phyloP scores from a whole-genome alignment of 2,113 vertebrate species.

The Cottus gobio region DNA sequence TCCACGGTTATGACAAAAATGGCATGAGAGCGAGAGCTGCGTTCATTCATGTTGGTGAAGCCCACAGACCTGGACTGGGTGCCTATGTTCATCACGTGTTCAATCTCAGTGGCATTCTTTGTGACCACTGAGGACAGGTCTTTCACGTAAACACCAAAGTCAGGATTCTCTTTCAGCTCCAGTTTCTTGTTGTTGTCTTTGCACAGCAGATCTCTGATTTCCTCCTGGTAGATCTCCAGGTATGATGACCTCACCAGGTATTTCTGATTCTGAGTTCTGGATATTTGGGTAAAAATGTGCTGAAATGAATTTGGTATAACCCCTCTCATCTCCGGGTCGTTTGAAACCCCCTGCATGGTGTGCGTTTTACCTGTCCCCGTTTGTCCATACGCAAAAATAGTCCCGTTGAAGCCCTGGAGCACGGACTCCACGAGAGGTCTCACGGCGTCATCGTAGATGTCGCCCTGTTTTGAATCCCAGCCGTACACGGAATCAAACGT shows the following conservation, averaged over 20 bases:
- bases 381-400: constrained; percentile 94
- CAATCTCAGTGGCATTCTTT: constrained; percentile 95
- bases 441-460: constrained; percentile 93
- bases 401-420: constrained; percentile 94
- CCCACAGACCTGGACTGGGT: constrained; percentile 92
- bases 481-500: constrained; percentile 96
- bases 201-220: constrained; percentile 93
- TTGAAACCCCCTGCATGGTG: constrained; percentile 92
- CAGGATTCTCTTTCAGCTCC: constrained; percentile 93
- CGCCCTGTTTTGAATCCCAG: constrained; percentile 88
- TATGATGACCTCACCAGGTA: constrained; percentile 98
- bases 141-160: constrained; percentile 93
- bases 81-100: constrained; percentile 96
- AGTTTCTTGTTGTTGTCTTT: constrained; percentile 93
- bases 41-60: constrained; percentile 96
- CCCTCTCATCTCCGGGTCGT: constrained; percentile 88
- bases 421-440: constrained; percentile 93
- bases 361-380: constrained; percentile 97
- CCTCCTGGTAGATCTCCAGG: constrained; percentile 98
- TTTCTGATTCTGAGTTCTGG: constrained; percentile 95
- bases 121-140: constrained; percentile 95
- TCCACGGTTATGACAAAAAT: constrained; percentile 95
- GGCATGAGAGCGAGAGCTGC: constrained; percentile 95
- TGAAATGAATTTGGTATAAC: constrained; percentile 94
- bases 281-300: constrained; percentile 97